Percentiles rank a stretch among this genome's conserved stretches.
Conservation (phyloP, 1,140 invertebrate genomes). For the Danaus melanippus region DNA sequence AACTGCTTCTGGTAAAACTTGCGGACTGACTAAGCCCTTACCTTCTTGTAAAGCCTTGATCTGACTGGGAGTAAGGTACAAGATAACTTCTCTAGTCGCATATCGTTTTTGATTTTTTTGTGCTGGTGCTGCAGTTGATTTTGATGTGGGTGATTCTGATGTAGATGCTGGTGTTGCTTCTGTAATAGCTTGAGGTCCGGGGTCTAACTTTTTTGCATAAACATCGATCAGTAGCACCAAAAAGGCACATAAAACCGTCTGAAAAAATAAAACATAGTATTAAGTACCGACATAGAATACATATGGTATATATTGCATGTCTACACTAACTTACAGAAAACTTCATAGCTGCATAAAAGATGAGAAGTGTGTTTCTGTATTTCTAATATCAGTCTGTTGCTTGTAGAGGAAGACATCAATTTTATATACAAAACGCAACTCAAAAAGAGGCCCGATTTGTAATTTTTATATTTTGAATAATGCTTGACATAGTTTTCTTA, state of each 20-base stretch:
- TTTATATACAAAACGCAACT: constrained; percentile 23
- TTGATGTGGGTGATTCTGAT: too few species aligned
- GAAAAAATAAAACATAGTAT: constrained; percentile 13
- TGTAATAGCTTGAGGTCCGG: constrained; percentile 33
- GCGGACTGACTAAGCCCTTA: constrained; percentile 21
- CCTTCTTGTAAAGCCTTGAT: constrained; percentile 39
- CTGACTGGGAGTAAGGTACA: constrained; percentile 49
- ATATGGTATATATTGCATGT: too few species aligned
- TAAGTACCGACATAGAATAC: constrained; percentile 16
- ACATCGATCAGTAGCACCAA: constrained; percentile 14
- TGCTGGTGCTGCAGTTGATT: constrained; percentile 5
- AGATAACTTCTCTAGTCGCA: constrained; percentile 41
- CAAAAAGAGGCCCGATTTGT: neutral
- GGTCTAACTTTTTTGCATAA: constrained; percentile 24
- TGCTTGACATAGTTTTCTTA: constrained; percentile 14
- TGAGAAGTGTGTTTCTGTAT: too few species aligned
- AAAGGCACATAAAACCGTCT: constrained; percentile 17
- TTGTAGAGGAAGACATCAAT: constrained; percentile 16
- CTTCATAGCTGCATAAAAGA: too few species aligned
- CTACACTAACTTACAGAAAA: too few species aligned
- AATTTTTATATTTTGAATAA: constrained; percentile 13
- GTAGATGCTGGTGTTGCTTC: constrained; percentile 10
- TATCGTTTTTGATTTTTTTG: constrained; percentile 26
- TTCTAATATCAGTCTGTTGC: constrained; percentile 12
- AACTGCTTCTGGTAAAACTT: constrained; percentile 10